phyloP scores from a whole-genome alignment of 2,113 vertebrate species.

The human region GRCh38 chr18:13533501-13534000 shows the following conservation, averaged over 20 bases:
- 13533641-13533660: background rate
- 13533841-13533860: slow-evolving; percentile 44
- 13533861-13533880: slow-evolving; percentile 61
- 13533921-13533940: slow-evolving; percentile 70
- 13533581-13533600: background rate
- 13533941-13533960: slow-evolving; percentile 58
- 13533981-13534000: slow-evolving; percentile 58
- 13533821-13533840: slow-evolving; percentile 14
- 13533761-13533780: background rate
- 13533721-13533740: background rate
- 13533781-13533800: slow-evolving; percentile 21
- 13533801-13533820: slow-evolving; percentile 33
- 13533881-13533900: slow-evolving; percentile 62
- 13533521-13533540: background rate
- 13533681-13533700: background rate
- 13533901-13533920: slow-evolving; percentile 45
- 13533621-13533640: background rate
- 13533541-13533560: slow-evolving; percentile 19
- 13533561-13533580: slow-evolving; percentile 8
- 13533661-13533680: background rate
- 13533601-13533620: background rate
- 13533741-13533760: slow-evolving; percentile 27
- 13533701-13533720: background rate
- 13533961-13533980: slow-evolving; percentile 60
- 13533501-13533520: background rate